A percentile compares a stretch with the other conserved stretches of the same genome.
Conservation (phyloP, 2,113 vertebrate genomes). For the Thryonomys swinderianus region DNA sequence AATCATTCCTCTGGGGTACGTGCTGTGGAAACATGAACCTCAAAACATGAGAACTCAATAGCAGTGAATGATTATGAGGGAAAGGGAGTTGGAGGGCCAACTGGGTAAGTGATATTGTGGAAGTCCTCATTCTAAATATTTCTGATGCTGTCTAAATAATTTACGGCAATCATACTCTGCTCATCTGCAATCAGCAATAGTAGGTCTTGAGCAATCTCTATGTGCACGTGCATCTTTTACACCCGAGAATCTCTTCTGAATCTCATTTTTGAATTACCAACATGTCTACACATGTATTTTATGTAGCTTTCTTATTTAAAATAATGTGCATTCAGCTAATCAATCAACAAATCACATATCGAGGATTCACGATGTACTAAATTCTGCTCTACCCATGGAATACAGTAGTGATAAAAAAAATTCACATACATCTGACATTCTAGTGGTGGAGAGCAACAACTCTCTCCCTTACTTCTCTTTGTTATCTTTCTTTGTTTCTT, state of each 20-base stretch:
- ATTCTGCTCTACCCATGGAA: background rate
- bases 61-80: background rate
- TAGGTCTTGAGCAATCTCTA: background rate
- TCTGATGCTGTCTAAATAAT: background rate
- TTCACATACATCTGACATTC: background rate
- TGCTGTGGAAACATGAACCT: background rate
- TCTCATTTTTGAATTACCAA: background rate
- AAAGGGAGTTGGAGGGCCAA: background rate
- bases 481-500: too few species aligned
- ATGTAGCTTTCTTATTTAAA: background rate
- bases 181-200: background rate
- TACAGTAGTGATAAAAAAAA: background rate
- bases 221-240: background rate
- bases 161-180: background rate
- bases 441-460: background rate
- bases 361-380: background rate
- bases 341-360: background rate
- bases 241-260: background rate
- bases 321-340: background rate
- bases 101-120: rapidly evolving
- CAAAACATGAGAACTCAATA: background rate
- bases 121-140: background rate
- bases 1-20: too few species aligned
- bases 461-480: background rate
- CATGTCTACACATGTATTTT: background rate